These are phyloP conservation scores for Myiotriccus ornatus DNA, from an alignment of 2,797 vertebrate species.

Conservation along the genomic window DNA sequence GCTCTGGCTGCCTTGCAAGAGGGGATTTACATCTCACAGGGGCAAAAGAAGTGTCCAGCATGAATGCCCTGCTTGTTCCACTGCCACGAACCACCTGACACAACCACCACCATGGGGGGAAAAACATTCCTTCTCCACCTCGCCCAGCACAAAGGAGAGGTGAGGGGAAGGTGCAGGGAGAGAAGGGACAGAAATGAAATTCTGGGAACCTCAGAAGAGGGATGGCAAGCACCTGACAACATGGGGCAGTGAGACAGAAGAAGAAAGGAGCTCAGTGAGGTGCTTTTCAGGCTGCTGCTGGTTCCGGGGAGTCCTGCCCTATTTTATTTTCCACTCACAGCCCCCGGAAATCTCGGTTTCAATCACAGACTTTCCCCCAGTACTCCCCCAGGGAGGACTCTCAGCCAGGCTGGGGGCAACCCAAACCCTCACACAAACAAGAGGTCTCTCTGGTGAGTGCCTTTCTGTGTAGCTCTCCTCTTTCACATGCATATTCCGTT, in stretches of 20 bases:
- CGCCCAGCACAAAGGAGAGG: neutral
- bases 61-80: neutral
- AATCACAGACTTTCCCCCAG: neutral
- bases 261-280: neutral
- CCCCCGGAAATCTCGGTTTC: neutral
- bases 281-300: neutral
- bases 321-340: neutral
- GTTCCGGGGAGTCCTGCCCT: neutral
- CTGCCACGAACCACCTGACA: neutral
- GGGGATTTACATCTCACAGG: neutral
- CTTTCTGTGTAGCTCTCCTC: neutral
- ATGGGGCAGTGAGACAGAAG: neutral
- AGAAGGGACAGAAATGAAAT: neutral
- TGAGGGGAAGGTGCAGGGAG: neutral
- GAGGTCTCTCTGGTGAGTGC: neutral
- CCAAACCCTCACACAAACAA: neutral
- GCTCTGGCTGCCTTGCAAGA: neutral
- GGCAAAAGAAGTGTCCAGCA: neutral
- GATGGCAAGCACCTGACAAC: neutral
- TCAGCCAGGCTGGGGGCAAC: neutral
- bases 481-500: slow-evolving; percentile 8
- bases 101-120: neutral
- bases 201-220: neutral
- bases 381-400: neutral
- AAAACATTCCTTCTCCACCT: neutral